These are phyloP conservation scores for Athalia cordata DNA, from an alignment of 2,888 invertebrate species.

Conservation along the genomic window DNA sequence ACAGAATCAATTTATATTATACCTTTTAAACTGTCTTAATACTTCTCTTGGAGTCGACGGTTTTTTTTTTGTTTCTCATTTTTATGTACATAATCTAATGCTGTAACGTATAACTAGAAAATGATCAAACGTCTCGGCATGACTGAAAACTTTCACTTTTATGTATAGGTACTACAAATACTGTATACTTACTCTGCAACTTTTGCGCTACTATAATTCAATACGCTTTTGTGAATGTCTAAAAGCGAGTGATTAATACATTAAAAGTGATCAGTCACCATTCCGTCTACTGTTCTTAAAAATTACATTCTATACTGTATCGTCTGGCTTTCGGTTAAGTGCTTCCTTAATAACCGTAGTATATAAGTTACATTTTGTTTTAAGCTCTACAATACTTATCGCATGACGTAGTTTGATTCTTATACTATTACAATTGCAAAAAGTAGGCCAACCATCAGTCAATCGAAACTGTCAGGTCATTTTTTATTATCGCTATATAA, in stretches of 20 bases:
- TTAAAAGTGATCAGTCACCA: slow-evolving; percentile 14
- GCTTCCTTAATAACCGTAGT: not conserved
- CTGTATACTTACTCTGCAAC: not conserved
- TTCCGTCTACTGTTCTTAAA: not conserved
- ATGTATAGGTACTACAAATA: not conserved
- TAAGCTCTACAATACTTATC: not conserved
- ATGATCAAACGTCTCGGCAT: no score
- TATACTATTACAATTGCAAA: not conserved
- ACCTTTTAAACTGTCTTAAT: no score
- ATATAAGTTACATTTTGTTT: not conserved
- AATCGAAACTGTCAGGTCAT: not conserved
- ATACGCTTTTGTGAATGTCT: slow-evolving; percentile 16
- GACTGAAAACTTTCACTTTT: not conserved
- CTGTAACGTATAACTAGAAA: no score
- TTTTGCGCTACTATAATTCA: slow-evolving; percentile 11
- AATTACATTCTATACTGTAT: not conserved
- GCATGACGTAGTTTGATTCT: not conserved
- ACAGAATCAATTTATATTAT: no score
- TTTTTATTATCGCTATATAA: not conserved
- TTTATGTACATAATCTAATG: no score
- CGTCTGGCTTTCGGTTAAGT: not conserved
- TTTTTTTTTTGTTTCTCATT: no score
- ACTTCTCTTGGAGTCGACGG: no score
- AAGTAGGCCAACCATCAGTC: slow-evolving; percentile 6
- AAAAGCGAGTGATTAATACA: not conserved